Conservation (phyloP, 2,113 vertebrate species). For the Amphiprion percula region DNA sequence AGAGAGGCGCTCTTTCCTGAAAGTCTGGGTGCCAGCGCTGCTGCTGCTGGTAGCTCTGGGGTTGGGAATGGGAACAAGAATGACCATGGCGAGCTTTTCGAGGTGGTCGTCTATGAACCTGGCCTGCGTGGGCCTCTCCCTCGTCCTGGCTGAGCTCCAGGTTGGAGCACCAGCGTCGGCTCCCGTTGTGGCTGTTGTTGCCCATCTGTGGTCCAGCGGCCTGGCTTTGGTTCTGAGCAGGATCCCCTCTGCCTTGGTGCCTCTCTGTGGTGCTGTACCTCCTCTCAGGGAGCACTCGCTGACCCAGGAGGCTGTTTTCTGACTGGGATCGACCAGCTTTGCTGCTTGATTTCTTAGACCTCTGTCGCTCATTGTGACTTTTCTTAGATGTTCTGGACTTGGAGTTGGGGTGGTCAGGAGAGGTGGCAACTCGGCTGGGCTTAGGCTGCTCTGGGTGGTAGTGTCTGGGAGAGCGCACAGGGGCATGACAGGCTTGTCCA, state of each 20-base stretch:
- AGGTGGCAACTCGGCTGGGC: constrained; percentile 44
- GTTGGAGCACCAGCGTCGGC: constrained; percentile 90
- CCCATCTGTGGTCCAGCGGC: constrained; percentile 58
- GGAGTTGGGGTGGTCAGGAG: constrained; percentile 65
- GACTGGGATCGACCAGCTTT: constrained; percentile 88
- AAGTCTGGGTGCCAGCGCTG: constrained; percentile 67
- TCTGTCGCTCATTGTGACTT: constrained; percentile 80
- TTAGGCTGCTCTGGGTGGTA: constrained; percentile 66
- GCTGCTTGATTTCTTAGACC: constrained; percentile 76
- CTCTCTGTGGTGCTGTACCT: constrained; percentile 87
- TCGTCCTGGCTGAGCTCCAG: constrained; percentile 89
- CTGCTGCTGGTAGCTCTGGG: constrained; percentile 57
- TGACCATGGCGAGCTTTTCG: constrained; percentile 63
- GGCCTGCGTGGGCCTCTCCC: constrained; percentile 59
- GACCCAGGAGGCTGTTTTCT: constrained; percentile 87
- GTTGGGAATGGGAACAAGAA: constrained; percentile 49
- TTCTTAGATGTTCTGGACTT: constrained; percentile 79
- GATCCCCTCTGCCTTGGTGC: constrained; percentile 56
- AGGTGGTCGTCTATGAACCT: constrained; percentile 52
- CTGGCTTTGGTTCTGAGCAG: constrained; percentile 67
- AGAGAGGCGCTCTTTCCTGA: constrained; percentile 75
- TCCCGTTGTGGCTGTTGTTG: constrained; percentile 39
- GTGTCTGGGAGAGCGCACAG: constrained; percentile 69
- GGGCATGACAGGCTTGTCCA: constrained; percentile 76
- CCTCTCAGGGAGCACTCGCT: constrained; percentile 77